Evolutionary conservation across 2,113 vertebrate species (phyloP).

Genomic region (Cynoglossus semilaevis): DNA sequence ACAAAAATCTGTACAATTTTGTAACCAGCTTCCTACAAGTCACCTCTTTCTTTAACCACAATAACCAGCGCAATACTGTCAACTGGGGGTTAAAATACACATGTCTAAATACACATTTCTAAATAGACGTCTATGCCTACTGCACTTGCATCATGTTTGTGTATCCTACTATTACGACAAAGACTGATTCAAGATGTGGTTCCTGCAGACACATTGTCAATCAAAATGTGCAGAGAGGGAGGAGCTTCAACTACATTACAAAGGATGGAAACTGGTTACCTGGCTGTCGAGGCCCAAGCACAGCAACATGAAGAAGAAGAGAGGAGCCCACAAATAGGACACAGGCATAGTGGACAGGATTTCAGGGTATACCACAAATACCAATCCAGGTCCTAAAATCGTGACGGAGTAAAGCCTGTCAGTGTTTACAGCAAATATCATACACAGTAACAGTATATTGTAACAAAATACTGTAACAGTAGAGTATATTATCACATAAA

Average conservation of each 20-base stretch:
- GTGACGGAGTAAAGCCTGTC: not conserved
- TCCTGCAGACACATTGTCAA: not conserved
- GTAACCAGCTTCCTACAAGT: no score
- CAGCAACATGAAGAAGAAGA: slow-evolving; percentile 79
- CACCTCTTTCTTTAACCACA: no score
- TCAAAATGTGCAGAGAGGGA: not conserved
- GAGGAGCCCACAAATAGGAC: slow-evolving; percentile 68
- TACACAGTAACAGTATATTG: no score
- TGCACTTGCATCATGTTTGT: no score
- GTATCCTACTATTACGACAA: no score
- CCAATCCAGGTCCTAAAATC: slow-evolving; percentile 73
- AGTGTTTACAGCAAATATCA: not conserved
- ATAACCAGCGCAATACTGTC: no score
- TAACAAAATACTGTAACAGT: no score
- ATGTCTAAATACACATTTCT: no score
- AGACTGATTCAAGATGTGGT: not conserved
- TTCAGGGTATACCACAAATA: slow-evolving; percentile 80
- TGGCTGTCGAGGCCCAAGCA: slow-evolving; percentile 77
- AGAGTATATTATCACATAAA: no score
- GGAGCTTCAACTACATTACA: not conserved
- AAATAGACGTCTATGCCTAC: no score
- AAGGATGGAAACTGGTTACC: slow-evolving; percentile 66
- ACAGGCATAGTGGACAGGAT: slow-evolving; percentile 73
- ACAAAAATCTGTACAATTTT: no score
- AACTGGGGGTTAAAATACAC: no score